Base-by-base conservation (phyloP, 2,797 vertebrate genomes). In the Brachymystax lenok region DNA sequence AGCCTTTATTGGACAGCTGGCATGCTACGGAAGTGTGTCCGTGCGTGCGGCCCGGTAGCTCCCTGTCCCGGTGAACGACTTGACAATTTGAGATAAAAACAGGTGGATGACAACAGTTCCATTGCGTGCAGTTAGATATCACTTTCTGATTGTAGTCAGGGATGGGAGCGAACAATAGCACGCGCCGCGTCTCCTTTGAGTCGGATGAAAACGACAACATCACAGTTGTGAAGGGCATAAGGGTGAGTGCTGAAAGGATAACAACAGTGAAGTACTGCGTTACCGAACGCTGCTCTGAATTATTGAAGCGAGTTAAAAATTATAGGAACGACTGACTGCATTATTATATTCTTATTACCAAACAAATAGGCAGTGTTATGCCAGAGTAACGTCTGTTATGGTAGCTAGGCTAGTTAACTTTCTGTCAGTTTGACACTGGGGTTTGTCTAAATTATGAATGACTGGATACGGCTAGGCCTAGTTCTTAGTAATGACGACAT, bases 171-270 rank as follows among this genome's bases (percentile, higher is more conserved):
- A 93, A 90, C 86, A 95, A 91, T 90, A 97, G 96, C 85, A 96
- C 95, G 46, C 96, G 96, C 54, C 94, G 96, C 1, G 97, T 98
- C 88, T 97, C 97, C 73, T 99, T 97, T 85, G 97, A 98, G 92
- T 94, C 96, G 21, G 98, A 99, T 40, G 97, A 98, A 85, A 97
- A 98, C 75, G 97, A 98, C 69, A 98, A 97, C 79, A 93, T 98
- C 84, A 96, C 96, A 0, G 95, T 98, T 91, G 97, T 99, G 94
- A 99, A 99, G 95, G 98, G 97, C 94, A 96, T 99, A 87, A 88
- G 97, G 97, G 98, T 99, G 94, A 97, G 98, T 93, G 83, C 59
- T 0, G 69, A 8, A 40, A 1, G 12, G 0, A n/a, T 17, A 74
- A 77, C 75, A 33, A 68, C 40, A 30, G 56, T 24, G 13, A 66